phyloP scores from a whole-genome alignment of 2,113 vertebrate species.

The Malurus elegans region DNA sequence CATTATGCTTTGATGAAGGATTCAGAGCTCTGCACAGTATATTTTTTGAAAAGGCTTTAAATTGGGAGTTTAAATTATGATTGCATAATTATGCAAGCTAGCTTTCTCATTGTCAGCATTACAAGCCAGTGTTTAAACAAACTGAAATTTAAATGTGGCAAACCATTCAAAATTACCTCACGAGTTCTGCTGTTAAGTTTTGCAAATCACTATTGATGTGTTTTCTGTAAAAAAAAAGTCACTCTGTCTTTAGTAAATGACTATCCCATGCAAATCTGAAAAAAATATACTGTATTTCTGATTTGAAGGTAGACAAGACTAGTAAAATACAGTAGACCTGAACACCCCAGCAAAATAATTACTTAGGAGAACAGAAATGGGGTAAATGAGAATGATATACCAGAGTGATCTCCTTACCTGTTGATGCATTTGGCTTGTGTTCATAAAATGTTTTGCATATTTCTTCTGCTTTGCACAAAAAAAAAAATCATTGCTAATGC shows the following conservation, averaged over 20 bases:
- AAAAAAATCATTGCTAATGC: background rate
- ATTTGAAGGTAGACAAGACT: background rate
- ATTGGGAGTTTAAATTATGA: background rate
- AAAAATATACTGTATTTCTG: background rate
- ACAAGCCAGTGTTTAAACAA: background rate
- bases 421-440: background rate
- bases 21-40: background rate
- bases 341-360: background rate
- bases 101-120: background rate
- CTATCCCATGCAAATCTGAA: background rate
- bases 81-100: background rate
- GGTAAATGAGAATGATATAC: background rate
- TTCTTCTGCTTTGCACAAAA: background rate
- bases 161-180: background rate
- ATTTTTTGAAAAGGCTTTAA: background rate
- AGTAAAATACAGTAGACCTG: background rate
- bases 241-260: background rate
- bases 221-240: background rate
- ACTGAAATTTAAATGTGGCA: background rate
- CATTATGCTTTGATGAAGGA: background rate
- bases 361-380: background rate
- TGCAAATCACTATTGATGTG: background rate
- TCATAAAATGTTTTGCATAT: background rate
- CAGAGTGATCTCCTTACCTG: background rate
- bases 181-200: background rate